Base-by-base conservation (phyloP, 2,888 invertebrate genomes). In the Frankliniella fusca region DNA sequence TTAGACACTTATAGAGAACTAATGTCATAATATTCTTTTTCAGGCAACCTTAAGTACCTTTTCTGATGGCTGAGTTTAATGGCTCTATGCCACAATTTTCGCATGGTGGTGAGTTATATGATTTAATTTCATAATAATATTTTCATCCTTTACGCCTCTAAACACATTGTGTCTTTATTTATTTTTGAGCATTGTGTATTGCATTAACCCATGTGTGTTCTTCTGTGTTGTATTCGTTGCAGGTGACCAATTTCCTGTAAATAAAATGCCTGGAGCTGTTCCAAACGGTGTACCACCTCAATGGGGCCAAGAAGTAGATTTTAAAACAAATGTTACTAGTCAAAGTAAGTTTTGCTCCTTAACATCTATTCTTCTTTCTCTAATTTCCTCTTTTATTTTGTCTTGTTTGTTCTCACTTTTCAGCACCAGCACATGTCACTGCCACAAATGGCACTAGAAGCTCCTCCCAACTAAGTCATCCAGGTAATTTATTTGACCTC, bases 241-340 rank as follows among this genome's bases (percentile, higher is more conserved):
- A 76, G 70, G 70, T n/a, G 70, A 23, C 12, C 70, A 27, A 27
- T 12, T 12, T 23, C 70, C 27, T 12, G 23, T 23, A 27, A 27
- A 23, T 27, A 76, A 76, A 76, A 76, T 76, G 70, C 70, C 70
- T 76, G 70, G 23, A n/a, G 70, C 70, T 8, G 27, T 76, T 23
- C 70, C 70, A 9, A 76, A 76, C 27, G 70, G 70, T 76, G 70
- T 27, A 12, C 70, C 70, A 23, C 70, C 70, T 76, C 70, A 76
- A 23, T 76, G 70, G 70, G 70, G 70, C 27, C 70, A 76, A 76
- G 70, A 76, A 10, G 70, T 76, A 76, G 70, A 76, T 76, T 76
- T 23, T 76, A 76, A 76, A 76, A 27, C 70, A 23, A 76, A 12
- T 76, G 23, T 76, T 27, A 76, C 70, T 76, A 76, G 70, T 76